These are phyloP conservation scores for Drymonia ruficornis DNA, from an alignment of 2,888 invertebrate species.

Conservation along the genomic window DNA sequence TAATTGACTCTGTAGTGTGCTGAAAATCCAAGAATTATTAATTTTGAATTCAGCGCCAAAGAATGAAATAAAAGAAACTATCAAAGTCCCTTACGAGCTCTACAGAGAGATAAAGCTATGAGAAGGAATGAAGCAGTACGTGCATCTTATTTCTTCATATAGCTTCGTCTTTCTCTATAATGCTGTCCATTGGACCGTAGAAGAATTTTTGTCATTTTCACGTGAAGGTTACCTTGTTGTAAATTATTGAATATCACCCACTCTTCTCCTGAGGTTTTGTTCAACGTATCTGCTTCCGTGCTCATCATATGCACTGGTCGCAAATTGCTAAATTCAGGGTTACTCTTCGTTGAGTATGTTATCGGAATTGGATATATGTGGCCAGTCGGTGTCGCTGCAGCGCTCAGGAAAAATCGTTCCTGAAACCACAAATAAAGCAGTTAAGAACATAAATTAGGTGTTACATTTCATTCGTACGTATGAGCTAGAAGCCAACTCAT, in stretches of 20 bases:
- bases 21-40: conserved; percentile 43
- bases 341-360: conserved; percentile 66
- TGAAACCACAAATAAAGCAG: conserved; percentile 35
- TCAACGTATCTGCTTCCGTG: conserved; percentile 54
- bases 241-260: conserved; percentile 88
- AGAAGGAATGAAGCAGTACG: too few relatives aligned
- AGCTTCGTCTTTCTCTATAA: too few relatives aligned
- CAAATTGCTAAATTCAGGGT: conserved; percentile 55
- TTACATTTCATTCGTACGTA: too few relatives aligned
- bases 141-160: too few relatives aligned
- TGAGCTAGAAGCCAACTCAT: too few relatives aligned
- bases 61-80: too few relatives aligned
- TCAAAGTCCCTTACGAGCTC: too few relatives aligned
- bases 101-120: too few relatives aligned
- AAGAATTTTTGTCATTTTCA: too few relatives aligned
- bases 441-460: background rate
- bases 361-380: conserved; percentile 77
- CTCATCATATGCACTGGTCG: conserved; percentile 77
- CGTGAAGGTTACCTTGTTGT: conserved; percentile 82
- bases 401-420: conserved; percentile 84
- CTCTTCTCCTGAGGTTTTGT: conserved; percentile 58
- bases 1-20: conserved; percentile 89
- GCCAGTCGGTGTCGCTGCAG: conserved; percentile 52
- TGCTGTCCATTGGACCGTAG: too few relatives aligned
- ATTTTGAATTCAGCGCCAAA: too few relatives aligned